Percentiles rank a stretch among this genome's conserved stretches.
Conservation (phyloP, 1,140 invertebrate species). For the Drosophila lacertosa region DNA sequence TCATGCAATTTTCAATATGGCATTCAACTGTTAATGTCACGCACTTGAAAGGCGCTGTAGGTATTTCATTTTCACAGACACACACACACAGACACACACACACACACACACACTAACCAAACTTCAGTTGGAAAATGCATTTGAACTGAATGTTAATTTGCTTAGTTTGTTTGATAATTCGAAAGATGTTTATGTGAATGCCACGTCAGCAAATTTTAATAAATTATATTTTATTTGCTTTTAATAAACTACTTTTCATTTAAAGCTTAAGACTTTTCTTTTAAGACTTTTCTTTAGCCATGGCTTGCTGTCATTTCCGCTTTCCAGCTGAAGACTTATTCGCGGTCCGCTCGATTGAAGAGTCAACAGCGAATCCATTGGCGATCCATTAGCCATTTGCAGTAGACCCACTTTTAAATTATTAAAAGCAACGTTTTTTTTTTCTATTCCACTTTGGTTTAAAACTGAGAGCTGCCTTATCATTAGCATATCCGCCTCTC, state of each 20-base stretch:
- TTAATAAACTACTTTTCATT: not conserved
- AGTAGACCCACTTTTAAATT: conserved; percentile 42
- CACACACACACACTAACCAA: not conserved
- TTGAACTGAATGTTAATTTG: conserved; percentile 23
- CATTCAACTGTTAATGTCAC: conserved; percentile 60
- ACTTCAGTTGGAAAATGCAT: conserved; percentile 11
- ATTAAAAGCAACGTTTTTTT: conserved; percentile 52
- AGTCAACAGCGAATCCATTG: conserved; percentile 23
- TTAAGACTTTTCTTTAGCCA: not conserved
- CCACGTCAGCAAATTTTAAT: not conserved
- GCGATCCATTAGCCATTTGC: conserved; percentile 32
- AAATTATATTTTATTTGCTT: not conserved
- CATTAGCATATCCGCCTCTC: conserved; percentile 61
- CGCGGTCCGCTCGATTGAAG: conserved; percentile 9
- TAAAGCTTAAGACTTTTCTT: not conserved
- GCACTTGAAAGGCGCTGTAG: conserved; percentile 34
- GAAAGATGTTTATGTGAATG: not conserved
- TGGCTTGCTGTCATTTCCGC: not conserved
- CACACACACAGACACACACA: conserved; percentile 16
- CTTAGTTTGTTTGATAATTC: conserved; percentile 14
- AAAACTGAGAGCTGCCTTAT: conserved; percentile 21
- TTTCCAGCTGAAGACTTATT: conserved; percentile 8
- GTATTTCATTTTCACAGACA: conserved; percentile 38
- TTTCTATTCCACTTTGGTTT: conserved; percentile 29
- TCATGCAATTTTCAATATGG: conserved; percentile 53